Evolutionary conservation across 2,113 vertebrate species (phyloP).

Genomic region (Lathamus discolor): DNA sequence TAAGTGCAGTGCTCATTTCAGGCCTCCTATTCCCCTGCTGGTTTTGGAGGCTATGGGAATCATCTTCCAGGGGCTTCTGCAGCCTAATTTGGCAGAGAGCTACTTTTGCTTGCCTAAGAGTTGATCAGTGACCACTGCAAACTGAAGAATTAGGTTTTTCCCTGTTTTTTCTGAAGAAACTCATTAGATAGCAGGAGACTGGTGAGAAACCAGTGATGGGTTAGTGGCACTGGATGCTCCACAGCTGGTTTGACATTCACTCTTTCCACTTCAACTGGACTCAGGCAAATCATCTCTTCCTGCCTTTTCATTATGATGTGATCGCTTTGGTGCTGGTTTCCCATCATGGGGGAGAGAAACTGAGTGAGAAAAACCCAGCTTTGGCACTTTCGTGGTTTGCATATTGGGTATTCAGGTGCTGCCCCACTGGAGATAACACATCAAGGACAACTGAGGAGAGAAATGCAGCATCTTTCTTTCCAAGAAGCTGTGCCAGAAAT

Average conservation of each 20-base stretch:
- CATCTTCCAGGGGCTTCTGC: not conserved
- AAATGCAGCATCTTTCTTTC: not conserved
- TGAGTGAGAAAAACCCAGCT: fast-evolving
- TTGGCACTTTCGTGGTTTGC: not conserved
- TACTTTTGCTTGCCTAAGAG: not conserved
- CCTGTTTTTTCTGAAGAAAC: not conserved
- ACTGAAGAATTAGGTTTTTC: not conserved
- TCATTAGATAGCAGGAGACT: not conserved
- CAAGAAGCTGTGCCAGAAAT: not conserved
- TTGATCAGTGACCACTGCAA: not conserved
- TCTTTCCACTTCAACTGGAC: not conserved
- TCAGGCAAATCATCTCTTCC: not conserved
- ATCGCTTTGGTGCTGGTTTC: not conserved
- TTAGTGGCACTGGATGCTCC: not conserved
- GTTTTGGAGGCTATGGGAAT: not conserved
- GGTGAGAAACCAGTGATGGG: not conserved
- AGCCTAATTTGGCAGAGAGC: not conserved
- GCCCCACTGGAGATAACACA: not conserved
- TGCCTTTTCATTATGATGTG: not conserved
- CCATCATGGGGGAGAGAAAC: not conserved
- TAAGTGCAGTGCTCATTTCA: not conserved
- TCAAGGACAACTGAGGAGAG: not conserved
- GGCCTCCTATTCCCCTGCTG: not conserved
- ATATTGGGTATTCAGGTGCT: not conserved
- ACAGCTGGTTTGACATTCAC: not conserved